phyloP scores from a whole-genome alignment of 92 coral and sea anemone genomes.

The Porites rus region DNA sequence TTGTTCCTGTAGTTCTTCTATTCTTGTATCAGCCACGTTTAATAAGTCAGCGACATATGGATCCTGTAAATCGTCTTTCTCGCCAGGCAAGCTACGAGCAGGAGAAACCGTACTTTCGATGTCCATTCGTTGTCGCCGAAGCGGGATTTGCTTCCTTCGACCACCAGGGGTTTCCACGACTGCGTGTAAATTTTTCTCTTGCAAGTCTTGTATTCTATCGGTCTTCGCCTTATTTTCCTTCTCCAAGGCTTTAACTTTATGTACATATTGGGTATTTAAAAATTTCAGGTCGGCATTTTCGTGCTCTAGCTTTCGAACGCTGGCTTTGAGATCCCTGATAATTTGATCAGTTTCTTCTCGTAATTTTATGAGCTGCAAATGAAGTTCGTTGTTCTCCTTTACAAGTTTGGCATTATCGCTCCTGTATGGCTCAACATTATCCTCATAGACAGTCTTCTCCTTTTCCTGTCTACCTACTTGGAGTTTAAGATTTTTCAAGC shows the following conservation, averaged over 20 bases:
- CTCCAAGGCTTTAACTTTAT: constrained; percentile 98
- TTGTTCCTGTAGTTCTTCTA: constrained; percentile 90
- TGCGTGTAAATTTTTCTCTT: constrained; percentile 98
- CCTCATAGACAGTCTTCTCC: constrained; percentile 85
- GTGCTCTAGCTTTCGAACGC: constrained; percentile 95
- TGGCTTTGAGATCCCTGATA: constrained; percentile 88
- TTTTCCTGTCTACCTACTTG: constrained; percentile 83
- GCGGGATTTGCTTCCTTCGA: constrained; percentile 94
- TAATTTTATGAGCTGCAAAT: constrained; percentile 91
- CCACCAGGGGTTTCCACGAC: constrained; percentile 99
- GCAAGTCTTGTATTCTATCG: constrained; percentile 90
- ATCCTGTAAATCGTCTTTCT: constrained; percentile 71
- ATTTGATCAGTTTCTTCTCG: constrained; percentile 92
- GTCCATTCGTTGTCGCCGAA: constrained; percentile 98
- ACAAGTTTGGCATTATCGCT: constrained; percentile 99
- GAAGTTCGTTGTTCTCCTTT: constrained; percentile 97
- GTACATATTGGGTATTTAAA: constrained; percentile 97
- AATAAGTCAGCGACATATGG: constrained; percentile 98
- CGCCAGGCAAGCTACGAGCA: constrained; percentile 67
- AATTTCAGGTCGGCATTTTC: constrained; percentile 98
- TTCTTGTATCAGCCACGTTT: constrained; percentile 94
- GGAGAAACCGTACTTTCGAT: constrained; percentile 96
- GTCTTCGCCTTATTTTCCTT: constrained; percentile 92
- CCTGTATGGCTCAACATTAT: constrained; percentile 97
- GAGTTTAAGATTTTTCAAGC: constrained; percentile 94